A percentile compares a stretch with the other conserved stretches of the same genome.
Evolutionary conservation across 2,888 invertebrate genomes (phyloP).

Genomic region (Aplocera efformata): DNA sequence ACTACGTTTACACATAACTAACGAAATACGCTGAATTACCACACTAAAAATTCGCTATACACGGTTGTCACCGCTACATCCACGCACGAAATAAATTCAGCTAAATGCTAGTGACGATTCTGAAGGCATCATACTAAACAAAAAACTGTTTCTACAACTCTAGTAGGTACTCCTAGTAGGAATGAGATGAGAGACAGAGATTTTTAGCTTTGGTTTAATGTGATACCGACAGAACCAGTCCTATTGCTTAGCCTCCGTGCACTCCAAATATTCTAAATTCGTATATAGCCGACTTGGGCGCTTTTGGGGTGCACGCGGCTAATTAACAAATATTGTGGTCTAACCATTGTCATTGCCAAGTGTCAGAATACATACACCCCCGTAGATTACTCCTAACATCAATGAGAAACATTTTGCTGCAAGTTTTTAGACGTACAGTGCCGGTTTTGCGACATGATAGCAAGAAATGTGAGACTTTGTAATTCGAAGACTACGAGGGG

Average conservation of each 20-base stretch:
- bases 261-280: conserved; percentile 55
- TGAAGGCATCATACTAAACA: conserved; percentile 45
- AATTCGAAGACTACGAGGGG: conserved; percentile 23
- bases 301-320: conserved; percentile 50
- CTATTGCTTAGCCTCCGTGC: conserved; percentile 47
- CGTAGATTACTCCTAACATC: conserved; percentile 22
- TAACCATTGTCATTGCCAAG: conserved; percentile 60
- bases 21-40: conserved; percentile 65
- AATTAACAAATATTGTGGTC: conserved; percentile 64
- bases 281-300: conserved; percentile 48
- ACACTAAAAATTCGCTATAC: conserved; percentile 75
- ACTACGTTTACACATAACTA: conserved; percentile 64
- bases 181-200: too few species aligned
- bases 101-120: too few species aligned
- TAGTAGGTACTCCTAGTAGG: too few species aligned
- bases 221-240: too few species aligned
- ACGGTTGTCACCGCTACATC: conserved; percentile 49
- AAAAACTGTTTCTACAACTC: too few species aligned
- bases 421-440: too few species aligned
- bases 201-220: too few species aligned
- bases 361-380: conserved; percentile 32
- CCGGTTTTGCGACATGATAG: too few species aligned
- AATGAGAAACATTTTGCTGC: neutral
- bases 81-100: conserved; percentile 41
- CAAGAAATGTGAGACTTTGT: conserved; percentile 1